Percentiles rank a stretch among this genome's conserved stretches.
These are phyloP conservation scores for Drosophila ananassae DNA, from an alignment of 1,140 invertebrate genomes.

Conservation along the genomic window DNA sequence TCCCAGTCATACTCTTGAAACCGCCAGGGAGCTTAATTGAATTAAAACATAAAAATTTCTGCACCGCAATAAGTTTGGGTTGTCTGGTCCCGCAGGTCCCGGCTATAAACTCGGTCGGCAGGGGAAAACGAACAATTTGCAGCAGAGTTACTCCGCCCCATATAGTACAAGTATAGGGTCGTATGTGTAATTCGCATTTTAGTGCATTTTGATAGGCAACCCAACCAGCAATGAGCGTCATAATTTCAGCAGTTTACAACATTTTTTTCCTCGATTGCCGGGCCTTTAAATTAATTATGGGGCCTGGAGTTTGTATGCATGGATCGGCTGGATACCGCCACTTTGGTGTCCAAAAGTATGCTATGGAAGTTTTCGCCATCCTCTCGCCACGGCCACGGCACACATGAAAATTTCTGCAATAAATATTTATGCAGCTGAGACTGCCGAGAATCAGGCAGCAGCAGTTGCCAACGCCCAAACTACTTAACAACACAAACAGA, in stretches of 20 bases:
- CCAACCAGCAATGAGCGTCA: slow-evolving; percentile 35
- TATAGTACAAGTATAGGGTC: neutral
- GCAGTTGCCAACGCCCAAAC: slow-evolving; percentile 47
- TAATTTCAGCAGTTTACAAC: slow-evolving; percentile 47
- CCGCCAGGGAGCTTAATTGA: slow-evolving; percentile 61
- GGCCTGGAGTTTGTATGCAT: slow-evolving; percentile 1
- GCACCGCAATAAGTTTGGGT: slow-evolving; percentile 69
- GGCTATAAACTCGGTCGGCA: slow-evolving; percentile 59
- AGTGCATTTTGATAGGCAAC: slow-evolving; percentile 42
- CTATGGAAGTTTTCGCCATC: slow-evolving; percentile 33
- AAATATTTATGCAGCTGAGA: slow-evolving; percentile 79
- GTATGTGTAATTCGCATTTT: slow-evolving; percentile 43
- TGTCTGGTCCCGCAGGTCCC: slow-evolving; percentile 33
- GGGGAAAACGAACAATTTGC: slow-evolving; percentile 23
- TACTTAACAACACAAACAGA: slow-evolving; percentile 81
- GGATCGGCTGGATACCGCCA: too few relatives aligned
- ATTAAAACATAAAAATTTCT: slow-evolving; percentile 79
- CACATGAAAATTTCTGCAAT: slow-evolving; percentile 68
- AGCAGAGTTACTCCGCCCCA: neutral
- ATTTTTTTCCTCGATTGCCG: slow-evolving; percentile 32
- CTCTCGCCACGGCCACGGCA: neutral
- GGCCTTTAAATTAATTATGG: slow-evolving; percentile 51
- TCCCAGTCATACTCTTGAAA: slow-evolving; percentile 3
- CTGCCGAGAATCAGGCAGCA: slow-evolving; percentile 10
- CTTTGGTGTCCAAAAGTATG: slow-evolving; percentile 27